Base-by-base conservation (phyloP, 2,113 vertebrate species). In the Trichechus manatus region DNA sequence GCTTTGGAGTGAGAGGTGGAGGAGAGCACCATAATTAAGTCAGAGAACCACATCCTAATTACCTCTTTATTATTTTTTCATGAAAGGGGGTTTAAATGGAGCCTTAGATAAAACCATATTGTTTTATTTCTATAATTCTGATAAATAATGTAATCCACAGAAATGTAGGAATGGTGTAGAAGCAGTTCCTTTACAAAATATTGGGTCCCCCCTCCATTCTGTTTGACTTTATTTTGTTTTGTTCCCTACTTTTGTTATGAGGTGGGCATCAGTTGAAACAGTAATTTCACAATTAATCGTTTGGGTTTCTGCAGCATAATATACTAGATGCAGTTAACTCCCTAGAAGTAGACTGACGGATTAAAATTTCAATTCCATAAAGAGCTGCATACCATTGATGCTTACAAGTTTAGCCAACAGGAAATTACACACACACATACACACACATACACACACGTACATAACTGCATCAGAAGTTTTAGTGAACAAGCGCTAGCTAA, bases 151-250 rank as follows among this genome's bases (percentile, higher is more conserved):
- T 72, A 80, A 59, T 85, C 50, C 23, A 85, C 5, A 61, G 61
- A 80, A 79, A 50, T 61, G 7, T 27, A 92, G 19, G 11, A 68
- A 68, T 84, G 50, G 31, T 27, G 31, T 78, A 61, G 29, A 79
- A 36, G 23, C 15, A 75, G 14, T 78, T 79, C 44, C 7, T 8
- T 47, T 72, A 25, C 25, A 66, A 56, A 66, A 25, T 50, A 63
- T 23, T 1, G 33, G 61, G 61, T 94, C 29, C 3, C 27, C 31
- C 47, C 9, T 19, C 19, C 66, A 36, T n/a, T 78, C 11, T 75
- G 29, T n/a, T 85, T 75, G n/a, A 59, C 61, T 87, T 93, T 17
- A 39, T 44, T 78, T 93, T 83, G 50, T 83, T 91, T 59, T 84
- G n/a, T 80, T 77, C 23, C 36, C 23, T 64, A 53, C 84, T 89